Evolutionary conservation across 2,113 vertebrate genomes (phyloP), one percentile per base, ranked within the genome.

Genomic region (Stegastes partitus): DNA sequence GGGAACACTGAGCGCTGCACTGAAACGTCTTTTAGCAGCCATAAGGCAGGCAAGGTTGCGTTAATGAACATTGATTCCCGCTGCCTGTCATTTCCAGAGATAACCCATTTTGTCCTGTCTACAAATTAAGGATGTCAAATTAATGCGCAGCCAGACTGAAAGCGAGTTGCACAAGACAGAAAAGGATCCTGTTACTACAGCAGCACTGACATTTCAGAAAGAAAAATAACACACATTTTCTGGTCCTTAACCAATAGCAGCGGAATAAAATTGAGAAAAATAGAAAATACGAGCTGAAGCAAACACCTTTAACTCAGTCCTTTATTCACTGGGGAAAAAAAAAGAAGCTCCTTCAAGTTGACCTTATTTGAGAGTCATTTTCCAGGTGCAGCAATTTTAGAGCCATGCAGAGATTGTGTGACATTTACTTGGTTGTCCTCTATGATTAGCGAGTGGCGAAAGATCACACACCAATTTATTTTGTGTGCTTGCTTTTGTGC

Each of bases 1-100:
- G 28, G 18, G 9, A 61, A 76, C 15, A 68, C 0, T 55, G 10
- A 70, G n/a, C 11, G 18, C 42, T 64, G 5, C 2, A 5, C 21
- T 42, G 2, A 73, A 68, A 39, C 77, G 11, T 15, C 15, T 62
- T 68, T 61, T 26, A 21, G 45, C 25, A 50, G 19, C 25, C 0
- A 0, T 21, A 25, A 19, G 58, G 28, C 47, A 78, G 21, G 11
- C 0, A 0, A 68, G 34, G 31, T 50, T 79, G 50, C 50, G 18
- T 77, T 54, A 58, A 25, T 50, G 42, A 50, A 34, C 34, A 54
- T 23, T 28, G 28, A 83, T 73, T 74, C 21, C 55, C 47, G 56
- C 55, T 39, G 34, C 54, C 49, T 31, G 23, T 76, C 63, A 70
- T 66, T 79, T 79, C 14, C 11, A 31, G 14, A 61, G 68, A 84